A percentile compares a stretch with the other conserved stretches of the same genome.
phyloP scores from a whole-genome alignment of 2,113 vertebrate species.

The Chionodraco myersi region DNA sequence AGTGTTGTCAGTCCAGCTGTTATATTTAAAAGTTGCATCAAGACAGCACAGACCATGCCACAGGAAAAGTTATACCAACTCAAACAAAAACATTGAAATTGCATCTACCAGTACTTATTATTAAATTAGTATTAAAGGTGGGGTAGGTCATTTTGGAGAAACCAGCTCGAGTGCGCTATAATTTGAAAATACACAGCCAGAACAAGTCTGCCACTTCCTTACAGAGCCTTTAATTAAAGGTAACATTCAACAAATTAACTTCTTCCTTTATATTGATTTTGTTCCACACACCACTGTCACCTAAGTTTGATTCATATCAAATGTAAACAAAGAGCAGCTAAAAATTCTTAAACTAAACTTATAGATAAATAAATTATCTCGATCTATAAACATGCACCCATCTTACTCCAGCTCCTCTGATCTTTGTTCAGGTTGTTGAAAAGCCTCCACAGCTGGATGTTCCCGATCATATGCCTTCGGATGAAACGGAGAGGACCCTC shows the following conservation, averaged over 20 bases:
- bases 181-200: too few species aligned
- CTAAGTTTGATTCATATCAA: background rate
- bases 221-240: too few species aligned
- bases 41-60: too few species aligned
- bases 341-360: background rate
- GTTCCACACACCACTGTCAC: background rate
- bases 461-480: constrained; percentile 57
- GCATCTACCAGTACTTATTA: too few species aligned
- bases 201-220: too few species aligned
- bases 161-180: too few species aligned
- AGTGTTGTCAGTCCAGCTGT: background rate
- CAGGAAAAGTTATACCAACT: too few species aligned
- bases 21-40: background rate
- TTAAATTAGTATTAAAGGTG: too few species aligned
- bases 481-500: constrained; percentile 85
- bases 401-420: constrained; percentile 1
- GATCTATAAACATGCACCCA: background rate
- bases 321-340: background rate
- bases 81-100: too few species aligned
- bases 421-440: constrained; percentile 68
- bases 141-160: too few species aligned
- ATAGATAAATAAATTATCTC: background rate
- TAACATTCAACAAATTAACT: background rate
- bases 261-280: background rate
- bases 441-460: constrained; percentile 48